phyloP scores from a whole-genome alignment of 1,140 invertebrate genomes.

The Polyergus mexicanus region DNA sequence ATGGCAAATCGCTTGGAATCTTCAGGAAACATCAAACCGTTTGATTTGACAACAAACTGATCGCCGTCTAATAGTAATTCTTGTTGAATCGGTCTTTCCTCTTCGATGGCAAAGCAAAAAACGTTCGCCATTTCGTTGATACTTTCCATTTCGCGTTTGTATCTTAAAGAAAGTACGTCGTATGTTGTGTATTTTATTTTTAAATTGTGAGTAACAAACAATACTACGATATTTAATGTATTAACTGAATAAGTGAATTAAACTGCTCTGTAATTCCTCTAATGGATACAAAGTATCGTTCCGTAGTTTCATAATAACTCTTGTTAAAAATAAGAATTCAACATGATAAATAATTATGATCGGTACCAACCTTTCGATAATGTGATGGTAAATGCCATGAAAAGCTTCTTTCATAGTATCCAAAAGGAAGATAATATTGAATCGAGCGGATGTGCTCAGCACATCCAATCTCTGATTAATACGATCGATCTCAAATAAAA shows the following conservation, averaged over 20 bases:
- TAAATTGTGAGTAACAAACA: constrained; percentile 11
- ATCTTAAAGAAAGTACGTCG: constrained; percentile 71
- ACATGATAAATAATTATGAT: neutral
- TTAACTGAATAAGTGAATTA: neutral
- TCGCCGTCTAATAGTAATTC: constrained; percentile 85
- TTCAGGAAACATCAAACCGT: constrained; percentile 81
- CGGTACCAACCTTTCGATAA: constrained; percentile 81
- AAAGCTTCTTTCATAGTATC: constrained; percentile 83
- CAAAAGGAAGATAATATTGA: constrained; percentile 85
- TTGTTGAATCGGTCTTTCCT: constrained; percentile 83
- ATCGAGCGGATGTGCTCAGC: constrained; percentile 81
- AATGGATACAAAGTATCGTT: neutral
- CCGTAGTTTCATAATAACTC: neutral
- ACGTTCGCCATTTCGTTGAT: constrained; percentile 87
- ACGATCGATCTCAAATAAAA: constrained; percentile 87
- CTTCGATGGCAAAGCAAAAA: constrained; percentile 87
- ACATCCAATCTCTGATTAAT: constrained; percentile 83
- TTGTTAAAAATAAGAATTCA: neutral
- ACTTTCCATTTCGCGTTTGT: constrained; percentile 87
- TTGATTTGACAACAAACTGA: constrained; percentile 83
- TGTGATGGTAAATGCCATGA: constrained; percentile 82
- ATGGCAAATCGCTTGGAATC: constrained; percentile 62
- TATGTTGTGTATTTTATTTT: neutral
- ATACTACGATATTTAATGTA: too few relatives aligned
- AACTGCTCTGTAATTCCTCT: neutral